Percentiles rank a stretch among this genome's conserved stretches.
Evolutionary conservation across 2,797 vertebrate genomes (phyloP).

Genomic region (Trematomus bernacchii): DNA sequence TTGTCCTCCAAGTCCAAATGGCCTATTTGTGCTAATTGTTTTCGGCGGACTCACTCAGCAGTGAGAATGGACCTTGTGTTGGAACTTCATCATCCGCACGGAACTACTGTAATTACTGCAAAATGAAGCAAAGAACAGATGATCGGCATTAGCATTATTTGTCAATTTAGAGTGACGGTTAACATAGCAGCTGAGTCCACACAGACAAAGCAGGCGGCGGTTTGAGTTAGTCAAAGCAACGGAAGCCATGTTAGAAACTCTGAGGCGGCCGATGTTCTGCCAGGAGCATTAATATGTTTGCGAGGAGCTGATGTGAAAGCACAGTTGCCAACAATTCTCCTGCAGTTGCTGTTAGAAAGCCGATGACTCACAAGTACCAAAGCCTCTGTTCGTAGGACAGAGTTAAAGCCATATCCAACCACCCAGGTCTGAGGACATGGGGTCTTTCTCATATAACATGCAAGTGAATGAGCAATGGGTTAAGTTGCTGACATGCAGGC

Average conservation of each 20-base stretch:
- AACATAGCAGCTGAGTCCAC: slow-evolving; percentile 59
- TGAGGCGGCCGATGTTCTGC: slow-evolving; percentile 47
- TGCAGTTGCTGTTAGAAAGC: slow-evolving; percentile 76
- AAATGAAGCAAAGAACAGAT: slow-evolving; percentile 88
- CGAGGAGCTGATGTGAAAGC: slow-evolving; percentile 34
- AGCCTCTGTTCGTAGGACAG: slow-evolving; percentile 58
- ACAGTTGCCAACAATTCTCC: slow-evolving; percentile 20
- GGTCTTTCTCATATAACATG: slow-evolving; percentile 78
- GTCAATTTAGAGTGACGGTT: slow-evolving; percentile 50
- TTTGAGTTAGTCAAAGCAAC: slow-evolving; percentile 72
- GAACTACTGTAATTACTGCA: slow-evolving; percentile 90
- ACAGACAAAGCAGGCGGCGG: slow-evolving; percentile 54
- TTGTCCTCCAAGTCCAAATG: slow-evolving; percentile 76
- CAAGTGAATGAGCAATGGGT: slow-evolving; percentile 70
- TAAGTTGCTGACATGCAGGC: slow-evolving; percentile 81
- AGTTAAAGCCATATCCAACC: slow-evolving; percentile 51
- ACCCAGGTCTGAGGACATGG: slow-evolving; percentile 53
- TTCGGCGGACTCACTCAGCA: slow-evolving; percentile 80
- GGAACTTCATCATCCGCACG: slow-evolving; percentile 84
- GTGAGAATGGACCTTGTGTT: slow-evolving; percentile 83
- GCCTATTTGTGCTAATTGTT: slow-evolving; percentile 61
- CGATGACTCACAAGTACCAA: slow-evolving; percentile 83
- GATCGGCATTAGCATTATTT: slow-evolving; percentile 83
- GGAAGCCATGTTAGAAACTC: slow-evolving; percentile 79
- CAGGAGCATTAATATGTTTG: slow-evolving; percentile 3